Base-by-base conservation (phyloP, 2,113 vertebrate species). In the Charina bottae region DNA sequence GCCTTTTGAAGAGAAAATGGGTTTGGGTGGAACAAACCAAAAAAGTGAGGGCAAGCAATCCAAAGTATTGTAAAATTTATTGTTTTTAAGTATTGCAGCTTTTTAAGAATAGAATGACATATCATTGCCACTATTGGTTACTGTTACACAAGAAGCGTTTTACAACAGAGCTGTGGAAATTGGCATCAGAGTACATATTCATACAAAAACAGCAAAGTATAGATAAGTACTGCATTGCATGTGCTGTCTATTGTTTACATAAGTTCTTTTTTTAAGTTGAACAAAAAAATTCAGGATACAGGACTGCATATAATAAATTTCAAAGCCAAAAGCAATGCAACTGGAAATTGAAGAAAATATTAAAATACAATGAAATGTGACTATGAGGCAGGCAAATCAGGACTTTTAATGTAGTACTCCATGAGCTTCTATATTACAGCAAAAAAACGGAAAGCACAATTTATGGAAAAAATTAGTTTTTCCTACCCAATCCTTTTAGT, bases 61-160 rank as follows among this genome's bases (percentile, higher is more conserved):
- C 97, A 97, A 98, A 97, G 97, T 97, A 96, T 95, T 98, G 96
- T 97, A 98, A 98, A 98, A 98, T 98, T 98, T 98, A 98, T 98
- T 98, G 97, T 97, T 92, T 78, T 92, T 97, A 97, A 98, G 97
- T 98, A 97, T 97, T 98, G 98, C 96, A 97, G 97, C 97, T 97
- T 97, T 97, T 96, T 62, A 92, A 92, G 91, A 84, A 92, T 92
- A 96, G 96, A 97, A 97, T 93, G 97, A 96, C 97, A 94, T 96
- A 97, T 96, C 97, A 97, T 96, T 96, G 96, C 97, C 97, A 97
- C 97, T 96, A 96, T 93, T 0, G 89, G 95, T 97, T 97, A 98
- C 95, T 90, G 97, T 95, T 96, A 97, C 97, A 98, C 96, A 97
- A 97, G 95, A 97, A 98, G 97, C 97, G 84, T 92, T 89, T 95